Base-by-base conservation (phyloP, 2,888 invertebrate genomes). In the Rhingia campestris region DNA sequence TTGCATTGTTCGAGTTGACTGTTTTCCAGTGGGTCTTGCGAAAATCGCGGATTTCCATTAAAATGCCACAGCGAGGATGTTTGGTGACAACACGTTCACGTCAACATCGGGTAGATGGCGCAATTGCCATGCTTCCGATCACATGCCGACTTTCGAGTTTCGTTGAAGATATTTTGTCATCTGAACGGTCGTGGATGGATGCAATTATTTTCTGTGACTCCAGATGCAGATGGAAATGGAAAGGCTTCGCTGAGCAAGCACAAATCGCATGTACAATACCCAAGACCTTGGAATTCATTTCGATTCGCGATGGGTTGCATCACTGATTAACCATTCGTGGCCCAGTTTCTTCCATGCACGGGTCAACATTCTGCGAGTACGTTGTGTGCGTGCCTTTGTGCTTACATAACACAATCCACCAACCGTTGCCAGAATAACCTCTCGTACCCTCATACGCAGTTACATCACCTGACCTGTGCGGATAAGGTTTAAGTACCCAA, bases 241-340 rank as follows among this genome's bases (percentile, higher is more conserved):
- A 63, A 72, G 72, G 69, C 69, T 39, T 61, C 47, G 35, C 9
- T 45, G 35, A 9, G 10, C 66, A 35, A 12, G 12, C 45, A 63
- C 63, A 72, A 73, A 79, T 79, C 69, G 63, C 69, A 79, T 22
- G 22, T 22, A 22, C 2, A 22, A 22, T 79, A 66, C 56, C 58
- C 49, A 64, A 82, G 82, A 79, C 82, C 82, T 82, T 82, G 82
- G 67, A 77, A 77, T 49, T 67, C 32, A 56, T 77, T 72, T 53
- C 67, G 41, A 61, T 63, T 59, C 54, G 53, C 66, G 72, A 77
- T 77, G 37, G 39, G 73, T 82, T 82, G 69, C 82, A 63, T 77
- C 82, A 77, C 10, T 10, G 53, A 67, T 49, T 63, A 59, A 59
- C 49, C 64, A 58, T 10, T 43, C 22, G 22, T 67, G 63, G 67